These are phyloP conservation scores for Heliothis subflexa DNA, from an alignment of 1,140 invertebrate species.

Conservation along the genomic window DNA sequence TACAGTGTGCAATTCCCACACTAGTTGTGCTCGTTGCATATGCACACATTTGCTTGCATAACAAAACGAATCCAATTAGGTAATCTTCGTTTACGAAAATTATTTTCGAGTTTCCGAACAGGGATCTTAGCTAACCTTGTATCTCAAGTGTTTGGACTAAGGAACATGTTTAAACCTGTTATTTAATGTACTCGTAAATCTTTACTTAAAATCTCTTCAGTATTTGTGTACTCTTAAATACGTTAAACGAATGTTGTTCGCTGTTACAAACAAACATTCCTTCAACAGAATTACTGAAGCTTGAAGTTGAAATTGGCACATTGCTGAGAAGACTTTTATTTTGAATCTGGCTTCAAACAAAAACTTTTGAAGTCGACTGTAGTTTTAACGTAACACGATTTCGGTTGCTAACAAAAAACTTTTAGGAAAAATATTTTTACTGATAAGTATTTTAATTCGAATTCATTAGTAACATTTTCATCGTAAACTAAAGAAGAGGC, in stretches of 20 bases:
- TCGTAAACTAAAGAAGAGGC: background rate
- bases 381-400: conserved; percentile 42
- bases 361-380: conserved; percentile 38
- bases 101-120: no score
- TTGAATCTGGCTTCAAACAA: conserved; percentile 40
- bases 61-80: background rate
- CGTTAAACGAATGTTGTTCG: conserved; percentile 39
- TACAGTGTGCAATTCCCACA: background rate
- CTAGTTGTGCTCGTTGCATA: background rate
- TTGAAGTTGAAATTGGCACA: conserved; percentile 42
- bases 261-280: conserved; percentile 34
- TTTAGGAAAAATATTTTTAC: background rate
- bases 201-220: conserved; percentile 4
- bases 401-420: conserved; percentile 24
- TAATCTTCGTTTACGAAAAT: background rate
- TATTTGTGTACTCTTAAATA: conserved; percentile 35
- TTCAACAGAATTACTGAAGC: conserved; percentile 39
- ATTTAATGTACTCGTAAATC: background rate
- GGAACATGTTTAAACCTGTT: background rate
- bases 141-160: no score
- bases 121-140: no score
- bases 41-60: conserved; percentile 1
- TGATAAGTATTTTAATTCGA: background rate
- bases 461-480: no score
- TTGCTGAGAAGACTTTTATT: conserved; percentile 38